Percentiles rank a stretch among this genome's conserved stretches.
Evolutionary conservation across 2,113 vertebrate genomes (phyloP).

Genomic region (Mormoops blainvillei): DNA sequence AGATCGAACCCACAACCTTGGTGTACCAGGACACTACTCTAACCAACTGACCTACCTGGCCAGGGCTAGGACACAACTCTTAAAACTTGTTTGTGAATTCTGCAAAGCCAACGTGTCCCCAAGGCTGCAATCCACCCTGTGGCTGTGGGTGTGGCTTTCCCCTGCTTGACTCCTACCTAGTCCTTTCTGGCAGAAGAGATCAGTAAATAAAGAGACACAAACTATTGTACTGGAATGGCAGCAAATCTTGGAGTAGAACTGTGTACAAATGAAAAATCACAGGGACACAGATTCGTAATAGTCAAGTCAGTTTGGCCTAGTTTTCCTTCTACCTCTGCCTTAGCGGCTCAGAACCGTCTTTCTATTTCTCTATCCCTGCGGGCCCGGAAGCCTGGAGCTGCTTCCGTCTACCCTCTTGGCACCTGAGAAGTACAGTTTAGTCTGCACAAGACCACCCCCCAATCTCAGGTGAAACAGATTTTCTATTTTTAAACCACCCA

Average conservation of each 20-base stretch:
- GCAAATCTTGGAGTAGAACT: not conserved
- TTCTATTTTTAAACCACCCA: slow-evolving; percentile 4
- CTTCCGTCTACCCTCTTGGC: not conserved
- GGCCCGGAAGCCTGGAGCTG: not conserved
- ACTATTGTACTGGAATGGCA: not conserved
- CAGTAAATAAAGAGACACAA: not conserved
- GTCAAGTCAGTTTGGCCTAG: not conserved
- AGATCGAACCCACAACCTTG: no score
- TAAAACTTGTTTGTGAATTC: accelerated
- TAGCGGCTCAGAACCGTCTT: not conserved
- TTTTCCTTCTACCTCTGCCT: not conserved
- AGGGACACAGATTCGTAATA: not conserved
- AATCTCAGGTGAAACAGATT: not conserved
- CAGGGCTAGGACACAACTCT: not conserved
- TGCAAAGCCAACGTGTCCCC: not conserved
- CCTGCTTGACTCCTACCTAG: not conserved
- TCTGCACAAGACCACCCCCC: not conserved
- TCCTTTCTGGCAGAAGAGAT: not conserved
- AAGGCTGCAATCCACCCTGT: not conserved
- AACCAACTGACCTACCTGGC: no score
- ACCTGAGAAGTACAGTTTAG: not conserved
- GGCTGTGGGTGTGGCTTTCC: accelerated
- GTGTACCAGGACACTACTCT: no score
- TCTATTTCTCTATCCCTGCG: not conserved
- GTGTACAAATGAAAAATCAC: not conserved